Conservation (phyloP, 2,113 vertebrate genomes). For the Leiothrix lutea region DNA sequence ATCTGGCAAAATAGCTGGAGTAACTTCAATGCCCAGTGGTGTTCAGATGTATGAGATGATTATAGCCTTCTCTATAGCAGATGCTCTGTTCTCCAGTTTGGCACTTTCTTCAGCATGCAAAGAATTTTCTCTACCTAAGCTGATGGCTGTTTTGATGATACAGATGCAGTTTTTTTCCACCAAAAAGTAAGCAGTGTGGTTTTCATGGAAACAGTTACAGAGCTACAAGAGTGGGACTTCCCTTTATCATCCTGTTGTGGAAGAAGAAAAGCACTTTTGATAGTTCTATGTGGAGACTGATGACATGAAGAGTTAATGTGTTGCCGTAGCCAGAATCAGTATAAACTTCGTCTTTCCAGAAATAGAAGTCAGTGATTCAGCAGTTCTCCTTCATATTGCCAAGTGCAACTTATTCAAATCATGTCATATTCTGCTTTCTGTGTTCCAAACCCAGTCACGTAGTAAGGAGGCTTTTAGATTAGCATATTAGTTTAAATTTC, state of each 20-base stretch:
- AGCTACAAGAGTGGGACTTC: not conserved
- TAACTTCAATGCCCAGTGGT: slow-evolving; percentile 30
- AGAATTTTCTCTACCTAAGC: slow-evolving; percentile 6
- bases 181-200: not conserved
- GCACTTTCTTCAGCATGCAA: slow-evolving; percentile 25
- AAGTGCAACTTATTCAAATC: slow-evolving; percentile 4
- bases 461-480: not conserved
- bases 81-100: slow-evolving; percentile 46
- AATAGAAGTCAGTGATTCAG: not conserved
- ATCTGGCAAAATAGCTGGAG: slow-evolving; percentile 16
- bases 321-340: not conserved
- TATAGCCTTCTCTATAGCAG: slow-evolving; percentile 36
- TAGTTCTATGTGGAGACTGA: not conserved
- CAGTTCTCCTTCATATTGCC: not conserved
- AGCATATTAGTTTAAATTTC: not conserved
- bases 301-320: not conserved
- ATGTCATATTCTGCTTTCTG: not conserved
- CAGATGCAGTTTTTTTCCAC: not conserved
- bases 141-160: not conserved
- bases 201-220: not conserved
- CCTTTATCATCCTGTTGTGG: not conserved
- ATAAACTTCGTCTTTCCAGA: not conserved
- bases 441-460: not conserved
- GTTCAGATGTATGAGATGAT: slow-evolving; percentile 56
- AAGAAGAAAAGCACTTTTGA: not conserved